phyloP scores from a whole-genome alignment of 2,797 vertebrate genomes.

The Pogonophryne albipinna region DNA sequence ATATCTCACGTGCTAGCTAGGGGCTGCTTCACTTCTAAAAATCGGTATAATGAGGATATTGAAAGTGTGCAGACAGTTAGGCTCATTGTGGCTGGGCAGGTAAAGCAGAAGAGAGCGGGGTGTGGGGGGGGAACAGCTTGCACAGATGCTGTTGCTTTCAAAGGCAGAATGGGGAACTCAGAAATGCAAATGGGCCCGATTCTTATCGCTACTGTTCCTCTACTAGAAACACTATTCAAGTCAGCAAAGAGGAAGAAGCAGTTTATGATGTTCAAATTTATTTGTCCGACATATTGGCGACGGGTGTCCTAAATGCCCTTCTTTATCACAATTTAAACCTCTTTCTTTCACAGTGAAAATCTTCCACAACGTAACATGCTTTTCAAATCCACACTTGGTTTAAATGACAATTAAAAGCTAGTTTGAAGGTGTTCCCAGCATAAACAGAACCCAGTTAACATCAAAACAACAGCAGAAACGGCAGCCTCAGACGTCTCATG shows the following conservation, averaged over 20 bases:
- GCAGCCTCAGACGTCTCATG: constrained; percentile 32
- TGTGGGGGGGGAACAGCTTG: constrained; percentile 41
- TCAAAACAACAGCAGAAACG: constrained; percentile 60
- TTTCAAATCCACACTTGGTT: constrained; percentile 28
- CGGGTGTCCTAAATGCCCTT: constrained; percentile 2
- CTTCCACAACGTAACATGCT: not conserved
- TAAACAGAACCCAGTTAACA: constrained; percentile 41
- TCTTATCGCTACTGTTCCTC: constrained; percentile 72
- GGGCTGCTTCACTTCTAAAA: constrained; percentile 17
- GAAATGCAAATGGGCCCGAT: constrained; percentile 82
- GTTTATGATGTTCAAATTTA: constrained; percentile 24
- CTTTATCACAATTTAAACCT: not conserved
- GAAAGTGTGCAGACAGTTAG: constrained; percentile 46
- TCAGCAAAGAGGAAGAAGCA: constrained; percentile 67
- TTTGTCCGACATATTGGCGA: constrained; percentile 3
- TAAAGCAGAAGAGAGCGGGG: constrained; percentile 77
- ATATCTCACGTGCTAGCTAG: not conserved
- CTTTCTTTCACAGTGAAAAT: not conserved
- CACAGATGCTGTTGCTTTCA: constrained; percentile 70
- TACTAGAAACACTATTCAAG: constrained; percentile 65
- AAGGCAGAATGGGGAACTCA: constrained; percentile 80
- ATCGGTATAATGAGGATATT: constrained; percentile 40
- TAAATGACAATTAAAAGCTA: constrained; percentile 11
- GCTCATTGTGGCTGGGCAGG: constrained; percentile 54
- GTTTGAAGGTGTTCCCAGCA: constrained; percentile 25